Conservation (phyloP, 2,113 vertebrate species). For the Falco punctatus region DNA sequence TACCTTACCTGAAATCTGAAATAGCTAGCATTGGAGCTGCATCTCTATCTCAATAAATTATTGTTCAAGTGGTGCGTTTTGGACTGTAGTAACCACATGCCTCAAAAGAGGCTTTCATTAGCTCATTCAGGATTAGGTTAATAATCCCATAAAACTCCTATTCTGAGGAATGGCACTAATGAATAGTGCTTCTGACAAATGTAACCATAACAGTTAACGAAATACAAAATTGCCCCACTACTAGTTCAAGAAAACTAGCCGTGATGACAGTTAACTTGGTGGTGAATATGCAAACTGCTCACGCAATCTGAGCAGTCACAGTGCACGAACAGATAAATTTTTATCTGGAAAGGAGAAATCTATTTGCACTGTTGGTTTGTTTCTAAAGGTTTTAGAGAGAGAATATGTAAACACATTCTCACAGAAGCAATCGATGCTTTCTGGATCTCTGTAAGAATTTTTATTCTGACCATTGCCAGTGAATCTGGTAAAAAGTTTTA, state of each 20-base stretch:
- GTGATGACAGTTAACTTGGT: background rate
- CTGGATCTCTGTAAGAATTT: background rate
- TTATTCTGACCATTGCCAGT: background rate
- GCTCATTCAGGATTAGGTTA: slow-evolving; percentile 53
- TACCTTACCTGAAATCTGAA: background rate
- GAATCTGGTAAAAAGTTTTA: background rate
- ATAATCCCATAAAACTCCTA: slow-evolving; percentile 41
- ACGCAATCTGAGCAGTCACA: background rate
- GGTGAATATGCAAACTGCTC: background rate
- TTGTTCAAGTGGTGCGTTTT: background rate
- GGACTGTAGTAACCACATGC: background rate
- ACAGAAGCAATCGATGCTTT: background rate
- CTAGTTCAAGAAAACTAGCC: background rate
- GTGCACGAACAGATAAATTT: background rate
- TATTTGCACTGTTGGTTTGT: background rate
- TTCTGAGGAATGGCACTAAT: background rate
- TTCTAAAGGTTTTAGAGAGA: background rate
- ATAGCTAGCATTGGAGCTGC: background rate
- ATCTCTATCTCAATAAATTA: background rate
- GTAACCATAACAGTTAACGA: background rate
- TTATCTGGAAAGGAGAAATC: background rate
- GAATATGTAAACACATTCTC: background rate
- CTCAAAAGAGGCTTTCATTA: slow-evolving; percentile 59
- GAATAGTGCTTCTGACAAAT: background rate
- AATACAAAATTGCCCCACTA: background rate